Percentiles rank a stretch among this genome's conserved stretches.
These are phyloP conservation scores for Stenurella melanura DNA, from an alignment of 2,888 invertebrate species.

Conservation along the genomic window DNA sequence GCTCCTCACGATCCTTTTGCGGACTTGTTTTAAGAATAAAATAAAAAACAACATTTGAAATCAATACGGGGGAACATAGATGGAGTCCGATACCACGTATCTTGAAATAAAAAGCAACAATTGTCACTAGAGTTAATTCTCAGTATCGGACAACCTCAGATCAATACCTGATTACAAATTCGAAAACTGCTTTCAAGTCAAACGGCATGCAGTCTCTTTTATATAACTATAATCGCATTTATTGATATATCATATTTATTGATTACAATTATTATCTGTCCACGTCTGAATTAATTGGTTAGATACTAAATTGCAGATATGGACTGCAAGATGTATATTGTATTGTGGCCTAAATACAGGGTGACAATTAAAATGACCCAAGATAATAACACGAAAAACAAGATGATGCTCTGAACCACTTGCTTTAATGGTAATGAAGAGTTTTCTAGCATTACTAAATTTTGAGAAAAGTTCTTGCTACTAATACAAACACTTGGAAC, in stretches of 20 bases:
- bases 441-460: too few species aligned
- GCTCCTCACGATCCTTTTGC: conserved; percentile 18
- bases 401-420: too few species aligned
- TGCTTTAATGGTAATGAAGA: too few species aligned
- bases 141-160: conserved; percentile 42
- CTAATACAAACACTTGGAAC: too few species aligned
- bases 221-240: not conserved
- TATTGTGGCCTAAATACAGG: too few species aligned
- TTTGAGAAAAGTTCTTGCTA: too few species aligned
- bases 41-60: conserved; percentile 27
- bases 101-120: conserved; percentile 45
- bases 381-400: too few species aligned
- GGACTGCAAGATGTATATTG: too few species aligned
- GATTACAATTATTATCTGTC: too few species aligned
- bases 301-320: too few species aligned
- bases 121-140: conserved; percentile 52
- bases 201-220: conserved; percentile 10
- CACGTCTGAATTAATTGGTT: too few species aligned
- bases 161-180: conserved; percentile 44
- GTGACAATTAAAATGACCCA: too few species aligned
- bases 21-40: conserved; percentile 32
- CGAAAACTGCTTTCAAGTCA: conserved; percentile 24
- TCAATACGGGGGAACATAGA: conserved; percentile 35
- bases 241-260: not conserved
- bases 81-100: conserved; percentile 27